Evolutionary conservation across 2,888 invertebrate genomes (phyloP).

Genomic region (Cosmia pyralina): DNA sequence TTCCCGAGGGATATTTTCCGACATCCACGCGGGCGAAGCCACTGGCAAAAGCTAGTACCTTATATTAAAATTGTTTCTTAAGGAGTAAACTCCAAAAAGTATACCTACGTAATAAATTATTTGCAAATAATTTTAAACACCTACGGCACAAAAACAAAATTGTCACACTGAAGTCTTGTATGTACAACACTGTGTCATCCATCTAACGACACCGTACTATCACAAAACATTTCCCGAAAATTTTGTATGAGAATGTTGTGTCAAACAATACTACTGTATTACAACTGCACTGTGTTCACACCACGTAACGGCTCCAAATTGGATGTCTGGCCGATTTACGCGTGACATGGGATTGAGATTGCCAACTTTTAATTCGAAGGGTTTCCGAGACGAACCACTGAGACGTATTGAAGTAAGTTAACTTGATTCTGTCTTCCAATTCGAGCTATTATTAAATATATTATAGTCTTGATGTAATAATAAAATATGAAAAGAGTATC

Average conservation of each 20-base stretch:
- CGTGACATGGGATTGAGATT: constrained; percentile 77
- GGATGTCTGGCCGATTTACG: constrained; percentile 81
- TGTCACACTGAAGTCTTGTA: background rate
- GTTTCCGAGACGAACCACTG: constrained; percentile 44
- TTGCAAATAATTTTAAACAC: background rate
- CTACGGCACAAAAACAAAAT: background rate
- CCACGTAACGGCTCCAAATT: constrained; percentile 77
- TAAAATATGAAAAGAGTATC: no score
- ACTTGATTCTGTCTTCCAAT: background rate
- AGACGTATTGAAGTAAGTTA: constrained; percentile 1
- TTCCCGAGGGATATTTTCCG: no score
- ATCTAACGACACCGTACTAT: background rate
- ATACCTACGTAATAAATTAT: background rate
- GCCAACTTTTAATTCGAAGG: constrained; percentile 77
- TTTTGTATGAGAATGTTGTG: background rate
- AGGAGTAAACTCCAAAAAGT: no score
- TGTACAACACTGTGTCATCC: background rate
- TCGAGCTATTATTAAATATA: no score
- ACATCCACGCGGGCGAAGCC: no score
- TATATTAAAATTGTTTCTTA: no score
- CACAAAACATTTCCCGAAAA: background rate
- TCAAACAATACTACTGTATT: constrained; percentile 45
- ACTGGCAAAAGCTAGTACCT: no score
- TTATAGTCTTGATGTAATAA: no score
- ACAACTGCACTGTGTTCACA: constrained; percentile 36